A percentile compares a stretch with the other conserved stretches of the same genome.
Evolutionary conservation across 2,797 vertebrate species (phyloP).

Genomic region (Limnodromus scolopaceus): DNA sequence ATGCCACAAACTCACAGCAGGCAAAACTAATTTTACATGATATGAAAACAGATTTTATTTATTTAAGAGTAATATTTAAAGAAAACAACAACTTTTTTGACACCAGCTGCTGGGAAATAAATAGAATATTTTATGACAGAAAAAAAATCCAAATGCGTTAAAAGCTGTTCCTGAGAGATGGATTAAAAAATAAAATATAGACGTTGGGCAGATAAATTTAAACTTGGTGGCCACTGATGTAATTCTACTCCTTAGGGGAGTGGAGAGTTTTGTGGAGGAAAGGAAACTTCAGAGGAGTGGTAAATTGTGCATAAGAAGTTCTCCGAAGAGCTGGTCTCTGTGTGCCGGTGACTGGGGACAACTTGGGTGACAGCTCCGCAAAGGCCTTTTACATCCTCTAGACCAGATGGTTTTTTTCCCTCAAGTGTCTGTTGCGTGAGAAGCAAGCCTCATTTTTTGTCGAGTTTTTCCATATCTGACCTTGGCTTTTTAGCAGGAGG

Average conservation of each 20-base stretch:
- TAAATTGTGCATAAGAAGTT: not conserved
- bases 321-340: not conserved
- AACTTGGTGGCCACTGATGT: constrained; percentile 62
- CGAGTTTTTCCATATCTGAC: constrained; percentile 22
- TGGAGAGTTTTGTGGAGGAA: not conserved
- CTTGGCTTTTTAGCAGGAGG: not conserved
- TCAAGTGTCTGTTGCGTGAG: not conserved
- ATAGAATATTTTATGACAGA: constrained; percentile 82
- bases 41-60: constrained; percentile 86
- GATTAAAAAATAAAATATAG: constrained; percentile 62
- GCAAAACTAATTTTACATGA: constrained; percentile 84
- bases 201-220: constrained; percentile 68
- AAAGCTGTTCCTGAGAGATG: constrained; percentile 77
- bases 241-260: not conserved
- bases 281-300: not conserved
- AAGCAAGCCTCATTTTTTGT: not conserved
- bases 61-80: constrained; percentile 86
- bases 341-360: not conserved
- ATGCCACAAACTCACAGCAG: constrained; percentile 83
- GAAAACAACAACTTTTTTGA: constrained; percentile 85
- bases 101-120: constrained; percentile 85
- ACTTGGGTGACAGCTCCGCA: not conserved
- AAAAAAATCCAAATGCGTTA: constrained; percentile 75
- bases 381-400: not conserved
- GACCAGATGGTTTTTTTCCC: not conserved